A percentile compares a stretch with the other conserved stretches of the same genome.
Conservation (phyloP, 2,888 invertebrate genomes). For the Apoderus coryli region DNA sequence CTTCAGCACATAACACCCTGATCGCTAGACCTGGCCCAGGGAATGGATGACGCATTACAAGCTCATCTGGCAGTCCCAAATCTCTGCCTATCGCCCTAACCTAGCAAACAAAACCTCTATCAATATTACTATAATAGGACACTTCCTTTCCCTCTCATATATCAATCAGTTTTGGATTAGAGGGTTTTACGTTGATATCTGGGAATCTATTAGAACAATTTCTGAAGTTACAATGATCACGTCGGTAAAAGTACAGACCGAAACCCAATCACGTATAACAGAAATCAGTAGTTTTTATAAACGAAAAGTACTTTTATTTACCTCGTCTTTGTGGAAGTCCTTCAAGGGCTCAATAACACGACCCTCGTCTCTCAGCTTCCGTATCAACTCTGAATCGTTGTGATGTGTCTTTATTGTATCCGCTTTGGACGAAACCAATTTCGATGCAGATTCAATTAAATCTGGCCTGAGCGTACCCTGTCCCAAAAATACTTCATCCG, state of each 20-base stretch:
- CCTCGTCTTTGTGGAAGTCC: conserved; percentile 99
- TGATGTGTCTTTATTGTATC: conserved; percentile 98
- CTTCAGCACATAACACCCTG: conserved; percentile 87
- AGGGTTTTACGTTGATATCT: too few relatives aligned
- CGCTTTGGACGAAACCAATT: conserved; percentile 67
- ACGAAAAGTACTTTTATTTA: too few relatives aligned
- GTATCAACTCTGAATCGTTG: conserved; percentile 92
- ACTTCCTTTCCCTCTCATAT: too few relatives aligned
- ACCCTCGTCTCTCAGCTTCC: conserved; percentile 56
- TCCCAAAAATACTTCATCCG: conserved; percentile 82
- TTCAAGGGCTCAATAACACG: conserved; percentile 94
- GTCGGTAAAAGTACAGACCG: too few relatives aligned
- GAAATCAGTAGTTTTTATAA: too few relatives aligned
- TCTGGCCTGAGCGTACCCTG: conserved; percentile 96
- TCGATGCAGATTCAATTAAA: conserved; percentile 93
- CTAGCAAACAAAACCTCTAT: conserved; percentile 22
- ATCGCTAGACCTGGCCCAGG: conserved; percentile 98
- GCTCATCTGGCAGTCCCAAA: conserved; percentile 70
- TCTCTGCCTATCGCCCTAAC: conserved; percentile 74
- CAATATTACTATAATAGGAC: not conserved
- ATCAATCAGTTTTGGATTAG: too few relatives aligned
- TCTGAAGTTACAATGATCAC: too few relatives aligned
- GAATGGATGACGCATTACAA: conserved; percentile 94
- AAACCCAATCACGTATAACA: too few relatives aligned
- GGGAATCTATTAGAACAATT: too few relatives aligned